Conservation (phyloP, 2,113 vertebrate genomes). For the Bungarus multicinctus region DNA sequence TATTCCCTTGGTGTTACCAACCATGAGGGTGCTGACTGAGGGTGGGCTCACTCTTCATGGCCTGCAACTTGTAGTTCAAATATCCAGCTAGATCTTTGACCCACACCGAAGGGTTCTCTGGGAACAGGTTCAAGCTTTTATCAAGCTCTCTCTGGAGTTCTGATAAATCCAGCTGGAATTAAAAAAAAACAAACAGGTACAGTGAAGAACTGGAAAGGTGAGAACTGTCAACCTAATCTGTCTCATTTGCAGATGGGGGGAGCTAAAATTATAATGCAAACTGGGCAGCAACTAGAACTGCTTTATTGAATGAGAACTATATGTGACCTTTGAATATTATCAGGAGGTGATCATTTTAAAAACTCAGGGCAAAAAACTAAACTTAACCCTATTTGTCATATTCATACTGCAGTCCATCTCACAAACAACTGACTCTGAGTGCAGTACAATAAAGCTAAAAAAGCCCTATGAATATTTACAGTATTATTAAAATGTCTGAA, state of each 20-base stretch:
- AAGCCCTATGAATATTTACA: not conserved
- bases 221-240: accelerated
- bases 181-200: not conserved
- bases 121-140: constrained; percentile 84
- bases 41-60: constrained; percentile 76
- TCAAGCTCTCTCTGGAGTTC: constrained; percentile 88
- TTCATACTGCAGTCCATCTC: not conserved
- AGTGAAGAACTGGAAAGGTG: not conserved
- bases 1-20: constrained; percentile 57
- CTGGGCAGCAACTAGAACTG: not conserved
- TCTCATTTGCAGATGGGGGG: not conserved
- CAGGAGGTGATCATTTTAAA: not conserved
- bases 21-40: constrained; percentile 88
- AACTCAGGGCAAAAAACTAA: not conserved
- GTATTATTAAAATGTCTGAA: not conserved
- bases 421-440: not conserved
- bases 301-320: not conserved
- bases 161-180: constrained; percentile 71
- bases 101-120: constrained; percentile 91
- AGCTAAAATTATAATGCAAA: not conserved
- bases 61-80: constrained; percentile 90
- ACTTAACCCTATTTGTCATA: not conserved
- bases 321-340: not conserved
- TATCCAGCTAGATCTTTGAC: constrained; percentile 95
- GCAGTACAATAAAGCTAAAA: not conserved